A percentile compares a stretch with the other conserved stretches of the same genome.
Evolutionary conservation across 2,113 vertebrate species (phyloP).

Genomic region (Phoxinus phoxinus): DNA sequence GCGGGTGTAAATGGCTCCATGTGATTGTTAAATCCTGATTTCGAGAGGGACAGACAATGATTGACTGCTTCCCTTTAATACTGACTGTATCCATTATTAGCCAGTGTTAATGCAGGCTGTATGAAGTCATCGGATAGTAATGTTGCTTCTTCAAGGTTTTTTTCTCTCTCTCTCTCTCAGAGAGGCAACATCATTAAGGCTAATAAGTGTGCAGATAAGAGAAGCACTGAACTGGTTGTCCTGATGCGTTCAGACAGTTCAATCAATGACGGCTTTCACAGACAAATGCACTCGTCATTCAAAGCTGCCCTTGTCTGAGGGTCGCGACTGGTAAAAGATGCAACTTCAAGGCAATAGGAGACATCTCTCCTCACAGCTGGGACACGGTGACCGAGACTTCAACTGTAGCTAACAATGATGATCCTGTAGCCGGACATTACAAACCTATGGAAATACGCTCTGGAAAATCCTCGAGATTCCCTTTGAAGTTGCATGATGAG

Average conservation of each 20-base stretch:
- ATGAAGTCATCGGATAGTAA: constrained; percentile 38
- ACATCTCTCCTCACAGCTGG: constrained; percentile 41
- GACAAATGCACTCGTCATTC: constrained; percentile 32
- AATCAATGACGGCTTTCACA: constrained; percentile 57
- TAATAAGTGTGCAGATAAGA: constrained; percentile 49
- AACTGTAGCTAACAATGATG: constrained; percentile 54
- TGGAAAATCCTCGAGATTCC: constrained; percentile 22
- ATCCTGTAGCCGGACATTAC: constrained; percentile 45
- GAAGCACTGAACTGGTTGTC: constrained; percentile 24
- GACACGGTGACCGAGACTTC: constrained; percentile 58
- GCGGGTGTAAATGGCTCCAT: constrained; percentile 38
- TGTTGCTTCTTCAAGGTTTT: constrained; percentile 50
- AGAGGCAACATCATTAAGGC: constrained; percentile 25
- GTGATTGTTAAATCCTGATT: constrained; percentile 21
- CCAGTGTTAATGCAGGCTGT: constrained; percentile 16
- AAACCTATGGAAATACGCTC: constrained; percentile 39
- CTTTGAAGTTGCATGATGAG: constrained; percentile 33
- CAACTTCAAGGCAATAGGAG: constrained; percentile 36
- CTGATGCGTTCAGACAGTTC: constrained; percentile 60
- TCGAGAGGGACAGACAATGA: not conserved
- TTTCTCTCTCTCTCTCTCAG: not conserved
- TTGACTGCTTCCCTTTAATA: constrained; percentile 16
- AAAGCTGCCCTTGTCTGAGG: constrained; percentile 50
- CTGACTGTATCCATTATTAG: constrained; percentile 23
- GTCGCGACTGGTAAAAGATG: constrained; percentile 20